These are phyloP conservation scores for Amphilophus citrinellus DNA, from an alignment of 2,113 vertebrate genomes.

Conservation along the genomic window DNA sequence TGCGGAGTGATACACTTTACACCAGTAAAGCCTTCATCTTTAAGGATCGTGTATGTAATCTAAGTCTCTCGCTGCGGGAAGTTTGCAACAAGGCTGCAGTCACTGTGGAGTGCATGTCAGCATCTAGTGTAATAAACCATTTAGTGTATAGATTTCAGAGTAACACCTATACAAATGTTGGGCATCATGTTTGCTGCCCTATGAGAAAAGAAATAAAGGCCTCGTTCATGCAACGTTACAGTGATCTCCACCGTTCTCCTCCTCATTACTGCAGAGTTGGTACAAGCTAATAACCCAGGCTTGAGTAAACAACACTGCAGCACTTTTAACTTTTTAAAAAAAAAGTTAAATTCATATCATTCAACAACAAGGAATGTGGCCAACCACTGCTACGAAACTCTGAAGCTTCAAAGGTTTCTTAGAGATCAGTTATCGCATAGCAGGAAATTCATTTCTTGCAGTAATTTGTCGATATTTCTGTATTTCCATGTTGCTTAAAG, in stretches of 20 bases:
- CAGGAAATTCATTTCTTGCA: not conserved
- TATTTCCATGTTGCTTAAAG: not conserved
- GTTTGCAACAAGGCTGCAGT: not conserved
- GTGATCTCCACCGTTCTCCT: not conserved
- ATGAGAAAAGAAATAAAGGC: not conserved
- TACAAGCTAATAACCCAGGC: not conserved
- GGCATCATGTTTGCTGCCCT: not conserved
- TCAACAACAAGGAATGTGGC: not conserved
- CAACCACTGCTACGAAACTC: too few relatives aligned
- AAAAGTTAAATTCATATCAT: not conserved
- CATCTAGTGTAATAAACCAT: not conserved
- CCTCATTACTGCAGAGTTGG: not conserved
- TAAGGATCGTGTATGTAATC: not conserved
- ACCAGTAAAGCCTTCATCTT: not conserved
- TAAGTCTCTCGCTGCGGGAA: not conserved
- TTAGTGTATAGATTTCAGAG: not conserved
- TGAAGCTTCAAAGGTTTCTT: not conserved
- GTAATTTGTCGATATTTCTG: not conserved
- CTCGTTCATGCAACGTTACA: not conserved
- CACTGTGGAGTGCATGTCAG: not conserved
- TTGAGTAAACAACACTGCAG: too few relatives aligned
- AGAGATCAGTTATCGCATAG: not conserved
- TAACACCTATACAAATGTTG: not conserved
- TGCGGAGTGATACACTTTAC: not conserved
- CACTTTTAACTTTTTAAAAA: too few relatives aligned